These are phyloP conservation scores for Girardinichthys multiradiatus DNA, from an alignment of 2,113 vertebrate species.

Conservation along the genomic window DNA sequence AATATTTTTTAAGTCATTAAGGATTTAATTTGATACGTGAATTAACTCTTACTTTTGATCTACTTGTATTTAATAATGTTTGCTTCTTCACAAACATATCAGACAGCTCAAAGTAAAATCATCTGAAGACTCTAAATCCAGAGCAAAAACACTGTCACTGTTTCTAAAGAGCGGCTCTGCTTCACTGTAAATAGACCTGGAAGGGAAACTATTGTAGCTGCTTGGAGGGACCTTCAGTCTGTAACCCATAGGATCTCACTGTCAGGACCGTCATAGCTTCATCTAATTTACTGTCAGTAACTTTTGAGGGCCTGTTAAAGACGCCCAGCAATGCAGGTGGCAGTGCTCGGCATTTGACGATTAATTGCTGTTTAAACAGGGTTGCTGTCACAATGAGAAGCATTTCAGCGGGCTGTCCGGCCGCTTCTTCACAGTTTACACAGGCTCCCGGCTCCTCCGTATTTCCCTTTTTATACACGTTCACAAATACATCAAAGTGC, in stretches of 20 bases:
- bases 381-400: conserved; percentile 68
- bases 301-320: conserved; percentile 31
- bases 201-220: conserved; percentile 49
- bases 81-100: not conserved
- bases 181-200: conserved; percentile 64
- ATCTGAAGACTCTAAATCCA: not conserved
- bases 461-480: conserved; percentile 41
- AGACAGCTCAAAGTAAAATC: not conserved
- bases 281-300: conserved; percentile 54
- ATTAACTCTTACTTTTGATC: too few species aligned
- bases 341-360: conserved; percentile 27
- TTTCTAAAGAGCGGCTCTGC: conserved; percentile 39
- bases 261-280: conserved; percentile 52
- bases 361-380: conserved; percentile 58
- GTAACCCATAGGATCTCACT: conserved; percentile 61
- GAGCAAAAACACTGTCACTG: not conserved
- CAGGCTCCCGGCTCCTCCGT: conserved; percentile 42
- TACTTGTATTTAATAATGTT: not conserved
- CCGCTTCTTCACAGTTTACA: conserved; percentile 66
- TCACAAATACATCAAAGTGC: conserved; percentile 15
- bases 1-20: not conserved
- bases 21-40: not conserved
- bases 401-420: conserved; percentile 41
- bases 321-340: conserved; percentile 48
- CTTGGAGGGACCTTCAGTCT: conserved; percentile 63